Conservation (phyloP, 2,113 vertebrate species). For the Indri indri region DNA sequence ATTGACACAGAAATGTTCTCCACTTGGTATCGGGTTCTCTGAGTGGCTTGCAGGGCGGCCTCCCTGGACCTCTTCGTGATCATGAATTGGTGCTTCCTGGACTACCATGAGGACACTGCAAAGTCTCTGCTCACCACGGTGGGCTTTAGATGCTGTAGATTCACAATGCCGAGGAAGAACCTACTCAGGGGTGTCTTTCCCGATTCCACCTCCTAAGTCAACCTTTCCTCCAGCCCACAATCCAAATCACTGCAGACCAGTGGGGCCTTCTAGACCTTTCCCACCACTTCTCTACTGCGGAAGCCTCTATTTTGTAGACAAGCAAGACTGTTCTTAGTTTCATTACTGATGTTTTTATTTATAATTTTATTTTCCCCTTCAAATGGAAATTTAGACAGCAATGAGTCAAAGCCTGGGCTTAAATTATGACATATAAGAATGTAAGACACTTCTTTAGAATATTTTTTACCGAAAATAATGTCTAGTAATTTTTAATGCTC, state of each 20-base stretch:
- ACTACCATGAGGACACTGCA: background rate
- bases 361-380: background rate
- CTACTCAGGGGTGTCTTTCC: rapidly evolving
- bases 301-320: background rate
- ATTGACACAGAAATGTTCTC: background rate
- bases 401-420: background rate
- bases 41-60: too few relatives aligned
- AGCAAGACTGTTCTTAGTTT: background rate
- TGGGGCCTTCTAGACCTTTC: background rate
- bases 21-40: background rate
- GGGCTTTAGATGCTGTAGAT: too few relatives aligned
- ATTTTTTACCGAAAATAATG: background rate
- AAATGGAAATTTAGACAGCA: background rate
- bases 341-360: background rate
- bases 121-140: rapidly evolving
- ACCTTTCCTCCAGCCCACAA: rapidly evolving
- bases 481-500: background rate
- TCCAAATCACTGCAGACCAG: background rate
- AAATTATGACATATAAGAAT: background rate
- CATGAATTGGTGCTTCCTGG: background rate
- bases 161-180: rapidly evolving
- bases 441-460: background rate
- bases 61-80: background rate
- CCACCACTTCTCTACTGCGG: background rate
- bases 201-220: rapidly evolving